phyloP scores from a whole-genome alignment of 2,113 vertebrate species.

The Vidua macroura region DNA sequence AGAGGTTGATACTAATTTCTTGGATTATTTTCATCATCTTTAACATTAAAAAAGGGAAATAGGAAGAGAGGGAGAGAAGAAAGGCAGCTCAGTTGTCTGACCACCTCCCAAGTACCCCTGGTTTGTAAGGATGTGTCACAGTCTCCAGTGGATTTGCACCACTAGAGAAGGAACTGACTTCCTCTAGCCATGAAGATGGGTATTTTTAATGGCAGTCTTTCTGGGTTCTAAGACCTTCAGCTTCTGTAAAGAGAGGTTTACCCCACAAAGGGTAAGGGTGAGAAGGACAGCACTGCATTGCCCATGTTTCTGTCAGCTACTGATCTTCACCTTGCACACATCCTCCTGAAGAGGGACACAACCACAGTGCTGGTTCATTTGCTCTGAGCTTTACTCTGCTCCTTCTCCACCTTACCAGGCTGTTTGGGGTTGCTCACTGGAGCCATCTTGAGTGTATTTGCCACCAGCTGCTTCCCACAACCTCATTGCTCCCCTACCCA shows the following conservation, averaged over 20 bases:
- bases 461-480: constrained; percentile 35
- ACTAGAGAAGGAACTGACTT: neutral
- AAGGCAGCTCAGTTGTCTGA: neutral
- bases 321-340: neutral
- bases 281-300: neutral
- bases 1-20: neutral
- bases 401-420: neutral
- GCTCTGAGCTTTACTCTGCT: neutral
- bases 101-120: neutral
- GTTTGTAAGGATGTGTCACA: neutral
- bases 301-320: neutral
- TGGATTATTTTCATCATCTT: neutral
- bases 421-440: constrained; percentile 9
- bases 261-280: neutral
- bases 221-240: neutral
- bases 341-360: neutral
- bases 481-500: constrained; percentile 2
- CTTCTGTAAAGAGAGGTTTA: neutral
- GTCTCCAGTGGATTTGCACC: neutral
- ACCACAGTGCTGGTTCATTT: neutral
- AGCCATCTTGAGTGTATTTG: constrained; percentile 1
- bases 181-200: neutral
- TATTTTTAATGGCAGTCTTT: neutral
- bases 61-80: neutral
- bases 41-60: neutral